Conservation (phyloP, 2,888 invertebrate species). For the Bombylius discolor region DNA sequence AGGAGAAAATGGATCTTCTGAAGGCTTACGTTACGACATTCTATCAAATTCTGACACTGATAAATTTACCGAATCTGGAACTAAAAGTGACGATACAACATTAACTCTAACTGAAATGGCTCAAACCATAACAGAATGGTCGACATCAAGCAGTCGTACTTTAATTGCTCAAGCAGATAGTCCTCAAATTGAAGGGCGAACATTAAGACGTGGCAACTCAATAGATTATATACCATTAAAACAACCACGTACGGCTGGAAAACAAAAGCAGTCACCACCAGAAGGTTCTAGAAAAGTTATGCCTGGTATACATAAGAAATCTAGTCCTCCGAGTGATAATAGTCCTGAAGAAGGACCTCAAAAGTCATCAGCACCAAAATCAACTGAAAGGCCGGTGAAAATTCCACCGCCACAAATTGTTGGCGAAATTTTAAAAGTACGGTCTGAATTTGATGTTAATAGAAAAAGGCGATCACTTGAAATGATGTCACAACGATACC, state of each 20-base stretch:
- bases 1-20: slow-evolving; percentile 35
- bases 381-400: slow-evolving; percentile 34
- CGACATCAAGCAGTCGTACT: slow-evolving; percentile 65
- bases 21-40: slow-evolving; percentile 43
- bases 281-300: slow-evolving; percentile 26
- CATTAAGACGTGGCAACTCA: slow-evolving; percentile 18
- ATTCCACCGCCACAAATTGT: slow-evolving; percentile 31
- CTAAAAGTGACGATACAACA: slow-evolving; percentile 69
- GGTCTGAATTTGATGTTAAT: slow-evolving; percentile 23
- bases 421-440: slow-evolving; percentile 19
- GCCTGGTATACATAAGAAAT: slow-evolving; percentile 28
- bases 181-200: slow-evolving; percentile 12
- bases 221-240: slow-evolving; percentile 33
- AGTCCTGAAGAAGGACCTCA: slow-evolving; percentile 19
- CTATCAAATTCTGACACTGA: slow-evolving; percentile 47
- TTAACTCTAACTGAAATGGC: slow-evolving; percentile 55
- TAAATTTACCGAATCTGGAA: slow-evolving; percentile 50
- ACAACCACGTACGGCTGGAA: slow-evolving; percentile 21
- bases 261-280: slow-evolving; percentile 24
- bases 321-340: slow-evolving; percentile 21
- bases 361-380: slow-evolving; percentile 17
- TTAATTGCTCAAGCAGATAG: slow-evolving; percentile 48
- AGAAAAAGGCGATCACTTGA: slow-evolving; percentile 40
- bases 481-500: slow-evolving; percentile 43
- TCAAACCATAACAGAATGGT: slow-evolving; percentile 73